A percentile compares a stretch with the other conserved stretches of the same genome.
phyloP scores from a whole-genome alignment of 2,113 vertebrate species.

The Irena cyanogastra region DNA sequence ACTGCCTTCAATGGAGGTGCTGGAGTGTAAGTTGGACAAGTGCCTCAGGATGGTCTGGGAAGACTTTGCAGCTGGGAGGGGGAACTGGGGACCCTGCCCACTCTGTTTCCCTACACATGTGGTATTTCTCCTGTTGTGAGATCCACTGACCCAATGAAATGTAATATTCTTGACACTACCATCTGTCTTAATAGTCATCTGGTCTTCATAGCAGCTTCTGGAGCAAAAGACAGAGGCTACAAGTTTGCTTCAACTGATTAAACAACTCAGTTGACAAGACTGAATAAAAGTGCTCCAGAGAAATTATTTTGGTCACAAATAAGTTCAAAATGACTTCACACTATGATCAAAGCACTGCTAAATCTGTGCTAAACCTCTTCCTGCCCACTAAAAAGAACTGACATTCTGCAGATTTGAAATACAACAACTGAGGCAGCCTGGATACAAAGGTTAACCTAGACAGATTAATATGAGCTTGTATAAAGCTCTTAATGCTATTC shows the following conservation, averaged over 20 bases:
- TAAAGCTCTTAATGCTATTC: constrained; percentile 55
- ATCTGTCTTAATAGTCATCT: neutral
- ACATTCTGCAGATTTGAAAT: constrained; percentile 9
- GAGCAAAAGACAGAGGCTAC: neutral
- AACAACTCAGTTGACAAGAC: neutral
- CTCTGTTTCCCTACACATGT: neutral
- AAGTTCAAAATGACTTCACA: neutral
- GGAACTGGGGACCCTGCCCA: neutral
- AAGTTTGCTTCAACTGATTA: neutral
- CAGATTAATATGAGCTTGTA: constrained; percentile 45
- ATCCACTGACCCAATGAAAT: neutral
- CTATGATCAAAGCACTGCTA: neutral
- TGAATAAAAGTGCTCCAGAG: neutral
- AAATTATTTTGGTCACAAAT: neutral
- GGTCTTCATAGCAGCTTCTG: neutral
- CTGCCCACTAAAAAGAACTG: constrained; percentile 10
- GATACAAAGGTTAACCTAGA: constrained; percentile 38
- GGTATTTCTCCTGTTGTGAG: neutral
- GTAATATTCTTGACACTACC: neutral
- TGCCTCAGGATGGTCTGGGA: neutral
- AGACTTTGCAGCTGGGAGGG: neutral
- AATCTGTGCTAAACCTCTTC: constrained; percentile 15
- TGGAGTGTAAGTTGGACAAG: neutral
- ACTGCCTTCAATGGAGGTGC: neutral
- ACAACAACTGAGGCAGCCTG: constrained; percentile 13